Evolutionary conservation across 2,797 vertebrate species (phyloP).

Genomic region (Lepidocolaptes lacrymiger): DNA sequence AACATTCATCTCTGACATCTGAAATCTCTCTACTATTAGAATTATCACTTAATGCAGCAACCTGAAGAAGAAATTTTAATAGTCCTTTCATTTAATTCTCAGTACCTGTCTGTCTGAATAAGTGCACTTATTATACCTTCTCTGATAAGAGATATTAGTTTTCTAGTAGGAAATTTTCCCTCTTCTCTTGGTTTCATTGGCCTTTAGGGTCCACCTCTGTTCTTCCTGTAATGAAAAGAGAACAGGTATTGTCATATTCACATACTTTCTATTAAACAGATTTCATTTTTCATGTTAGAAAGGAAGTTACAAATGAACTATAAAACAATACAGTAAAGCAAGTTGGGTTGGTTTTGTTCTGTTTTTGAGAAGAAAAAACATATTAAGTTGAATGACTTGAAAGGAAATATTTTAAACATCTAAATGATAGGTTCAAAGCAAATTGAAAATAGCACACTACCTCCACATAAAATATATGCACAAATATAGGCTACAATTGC

Average conservation of each 20-base stretch:
- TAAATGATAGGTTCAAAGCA: neutral
- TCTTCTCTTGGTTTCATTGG: neutral
- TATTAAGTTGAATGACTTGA: neutral
- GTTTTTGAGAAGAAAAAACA: neutral
- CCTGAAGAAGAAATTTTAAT: neutral
- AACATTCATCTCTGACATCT: neutral
- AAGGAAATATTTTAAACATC: neutral
- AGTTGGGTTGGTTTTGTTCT: neutral
- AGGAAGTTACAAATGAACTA: neutral
- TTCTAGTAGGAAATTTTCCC: neutral
- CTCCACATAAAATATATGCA: neutral
- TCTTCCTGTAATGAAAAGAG: neutral
- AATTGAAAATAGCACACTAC: neutral
- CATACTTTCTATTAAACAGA: neutral
- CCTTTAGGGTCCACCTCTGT: neutral
- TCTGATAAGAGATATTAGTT: neutral
- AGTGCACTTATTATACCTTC: neutral
- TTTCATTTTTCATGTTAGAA: neutral
- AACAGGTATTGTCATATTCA: neutral
- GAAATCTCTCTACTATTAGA: neutral
- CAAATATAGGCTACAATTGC: neutral
- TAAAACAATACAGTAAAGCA: neutral
- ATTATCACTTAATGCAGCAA: neutral
- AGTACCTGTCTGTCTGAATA: neutral
- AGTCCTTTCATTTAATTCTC: neutral